Conservation (phyloP, 1,140 invertebrate genomes). For the Chrysoperla carnea region DNA sequence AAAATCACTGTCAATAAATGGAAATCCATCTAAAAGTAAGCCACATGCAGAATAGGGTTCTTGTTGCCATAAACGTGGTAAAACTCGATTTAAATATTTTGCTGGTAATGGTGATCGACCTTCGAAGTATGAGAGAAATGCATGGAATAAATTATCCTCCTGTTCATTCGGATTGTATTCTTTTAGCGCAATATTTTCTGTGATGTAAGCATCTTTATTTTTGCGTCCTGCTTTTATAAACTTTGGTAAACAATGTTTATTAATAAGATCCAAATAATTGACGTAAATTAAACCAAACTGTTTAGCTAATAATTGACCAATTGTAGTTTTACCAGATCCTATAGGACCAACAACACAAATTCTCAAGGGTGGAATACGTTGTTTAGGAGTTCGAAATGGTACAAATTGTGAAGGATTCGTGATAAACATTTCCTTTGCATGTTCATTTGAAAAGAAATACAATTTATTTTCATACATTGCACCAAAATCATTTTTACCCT, state of each 20-base stretch:
- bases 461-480: conserved; percentile 28
- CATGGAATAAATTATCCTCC: neutral
- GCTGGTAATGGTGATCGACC: conserved; percentile 19
- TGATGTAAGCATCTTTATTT: conserved; percentile 17
- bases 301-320: conserved; percentile 25
- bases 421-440: conserved; percentile 25
- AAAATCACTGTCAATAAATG: conserved; percentile 26
- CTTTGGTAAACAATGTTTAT: conserved; percentile 7
- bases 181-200: conserved; percentile 14
- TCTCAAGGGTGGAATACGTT: too few species aligned
- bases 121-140: conserved; percentile 23
- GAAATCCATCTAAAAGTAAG: conserved; percentile 35
- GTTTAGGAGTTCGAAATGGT: too few species aligned
- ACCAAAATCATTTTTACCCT: conserved; percentile 30
- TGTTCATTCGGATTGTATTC: neutral
- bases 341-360: conserved; percentile 32
- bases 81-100: conserved; percentile 19
- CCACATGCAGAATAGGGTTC: conserved; percentile 23
- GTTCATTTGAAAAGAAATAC: conserved; percentile 26
- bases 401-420: conserved; percentile 18
- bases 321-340: conserved; percentile 29
- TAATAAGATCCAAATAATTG: conserved; percentile 23
- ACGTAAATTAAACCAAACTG: conserved; percentile 30
- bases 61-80: conserved; percentile 28
- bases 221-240: conserved; percentile 17